Evolutionary conservation across 2,888 invertebrate genomes (phyloP), one percentile per base, ranked within the genome.

Genomic region (Chalcosyrphus nemorum): DNA sequence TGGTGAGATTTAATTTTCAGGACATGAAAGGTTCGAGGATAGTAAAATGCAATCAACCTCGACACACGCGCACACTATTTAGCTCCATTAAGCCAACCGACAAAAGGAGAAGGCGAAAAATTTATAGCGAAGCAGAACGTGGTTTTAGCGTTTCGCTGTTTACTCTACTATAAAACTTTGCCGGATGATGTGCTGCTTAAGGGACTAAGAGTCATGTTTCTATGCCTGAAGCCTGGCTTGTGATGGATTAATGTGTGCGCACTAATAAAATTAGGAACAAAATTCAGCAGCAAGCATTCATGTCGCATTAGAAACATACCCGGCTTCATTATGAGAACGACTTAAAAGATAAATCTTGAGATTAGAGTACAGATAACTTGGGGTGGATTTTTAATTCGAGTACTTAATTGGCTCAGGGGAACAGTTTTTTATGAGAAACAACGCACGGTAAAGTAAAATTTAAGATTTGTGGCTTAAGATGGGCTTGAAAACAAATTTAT

Each of bases 1-100:
- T 66, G 72, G 63, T 27, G 41, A 78, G 82, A 74, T 78, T 82
- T 74, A 82, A 77, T 82, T 82, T 63, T 50, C 61, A 72, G 78
- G 82, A 82, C 82, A 78, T 52, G 61, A 41, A 66, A 45, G 47
- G 75, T 57, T 70, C 24, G 1, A 17, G 29, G 17, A 27, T 52
- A 19, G 52, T 4, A 81, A 76, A 81, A 76, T 61, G 59, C 76
- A 76, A 76, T 81, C 65, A 75, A 27, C 43, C 70, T 56, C 47
- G 63, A 38, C 32, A 41, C n/a, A n/a, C n/a, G n/a, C n/a, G n/a
- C n/a, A n/a, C 29, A 70, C 50, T 70, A 32, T 68, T 57, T 43
- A 56, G 56, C 29, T 56, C 27, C 68, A 81, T 70, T 68, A 56
- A 81, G 29, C 52, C 57, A 59, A 17, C 17, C 52, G 19, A 70